Evolutionary conservation across 2,113 vertebrate genomes (phyloP).

Genomic region (Haliaeetus leucogaster): DNA sequence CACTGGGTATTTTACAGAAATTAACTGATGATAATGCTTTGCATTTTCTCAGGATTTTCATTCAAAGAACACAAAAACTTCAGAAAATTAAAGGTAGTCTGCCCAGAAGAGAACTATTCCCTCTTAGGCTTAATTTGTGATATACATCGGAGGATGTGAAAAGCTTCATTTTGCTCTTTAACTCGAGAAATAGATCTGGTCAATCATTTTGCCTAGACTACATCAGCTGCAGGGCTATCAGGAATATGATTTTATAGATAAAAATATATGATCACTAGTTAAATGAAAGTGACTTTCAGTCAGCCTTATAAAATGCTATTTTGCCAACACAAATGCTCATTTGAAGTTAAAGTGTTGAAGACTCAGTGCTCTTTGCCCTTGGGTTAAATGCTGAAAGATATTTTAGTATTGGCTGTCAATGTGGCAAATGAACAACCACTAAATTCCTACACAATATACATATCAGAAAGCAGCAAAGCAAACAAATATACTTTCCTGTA

Average conservation of each 20-base stretch:
- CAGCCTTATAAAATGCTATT: neutral
- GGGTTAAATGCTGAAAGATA: neutral
- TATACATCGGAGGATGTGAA: neutral
- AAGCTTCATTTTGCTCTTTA: neutral
- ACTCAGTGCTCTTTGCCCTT: neutral
- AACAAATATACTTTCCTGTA: neutral
- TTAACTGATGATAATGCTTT: neutral
- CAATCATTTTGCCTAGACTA: neutral
- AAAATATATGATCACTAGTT: neutral
- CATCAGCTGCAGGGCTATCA: neutral
- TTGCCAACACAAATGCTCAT: neutral
- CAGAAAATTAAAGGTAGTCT: neutral
- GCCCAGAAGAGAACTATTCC: neutral
- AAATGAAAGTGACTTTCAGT: neutral
- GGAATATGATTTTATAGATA: neutral
- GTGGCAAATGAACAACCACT: neutral
- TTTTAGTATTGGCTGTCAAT: neutral
- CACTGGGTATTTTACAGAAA: neutral
- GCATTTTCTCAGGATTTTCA: neutral
- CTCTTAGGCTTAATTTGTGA: neutral
- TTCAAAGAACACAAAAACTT: neutral
- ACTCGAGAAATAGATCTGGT: neutral
- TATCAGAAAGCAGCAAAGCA: neutral
- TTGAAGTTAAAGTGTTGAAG: neutral
- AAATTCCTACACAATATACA: neutral